phyloP scores from a whole-genome alignment of 2,113 vertebrate genomes.

The Triplophysa tibetana region DNA sequence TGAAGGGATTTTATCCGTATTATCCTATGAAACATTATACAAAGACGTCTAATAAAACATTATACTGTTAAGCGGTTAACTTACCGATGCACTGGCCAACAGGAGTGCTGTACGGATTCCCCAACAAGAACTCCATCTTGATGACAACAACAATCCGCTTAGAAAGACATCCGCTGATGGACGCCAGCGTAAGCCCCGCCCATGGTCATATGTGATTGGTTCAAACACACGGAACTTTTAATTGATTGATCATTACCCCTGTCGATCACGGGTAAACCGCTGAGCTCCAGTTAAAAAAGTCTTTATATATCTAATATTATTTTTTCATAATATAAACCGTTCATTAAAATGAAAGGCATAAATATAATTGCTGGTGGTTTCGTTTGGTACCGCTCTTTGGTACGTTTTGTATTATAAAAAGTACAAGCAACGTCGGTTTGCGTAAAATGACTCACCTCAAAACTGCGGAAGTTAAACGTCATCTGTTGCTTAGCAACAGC shows the following conservation, averaged over 20 bases:
- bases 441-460: not conserved
- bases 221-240: not conserved
- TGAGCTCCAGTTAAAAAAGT: not conserved
- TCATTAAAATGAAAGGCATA: too few relatives aligned
- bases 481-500: constrained; percentile 67
- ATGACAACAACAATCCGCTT: constrained; percentile 80
- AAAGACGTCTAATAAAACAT: not conserved
- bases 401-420: too few relatives aligned
- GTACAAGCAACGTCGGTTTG: too few relatives aligned
- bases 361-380: too few relatives aligned
- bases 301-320: not conserved
- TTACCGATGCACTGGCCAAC: constrained; percentile 94
- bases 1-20: not conserved
- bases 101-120: constrained; percentile 96
- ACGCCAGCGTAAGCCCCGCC: constrained; percentile 56
- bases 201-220: constrained; percentile 53
- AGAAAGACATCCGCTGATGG: constrained; percentile 55
- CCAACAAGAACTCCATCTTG: constrained; percentile 98
- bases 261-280: constrained; percentile 47
- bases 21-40: not conserved
- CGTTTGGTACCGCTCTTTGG: not conserved
- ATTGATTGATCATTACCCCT: constrained; percentile 12
- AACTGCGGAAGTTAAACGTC: constrained; percentile 12
- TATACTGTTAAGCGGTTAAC: constrained; percentile 43
- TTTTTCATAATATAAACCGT: not conserved